Conservation (phyloP, 2,113 vertebrate genomes). For the Erythrolamprus reginae region DNA sequence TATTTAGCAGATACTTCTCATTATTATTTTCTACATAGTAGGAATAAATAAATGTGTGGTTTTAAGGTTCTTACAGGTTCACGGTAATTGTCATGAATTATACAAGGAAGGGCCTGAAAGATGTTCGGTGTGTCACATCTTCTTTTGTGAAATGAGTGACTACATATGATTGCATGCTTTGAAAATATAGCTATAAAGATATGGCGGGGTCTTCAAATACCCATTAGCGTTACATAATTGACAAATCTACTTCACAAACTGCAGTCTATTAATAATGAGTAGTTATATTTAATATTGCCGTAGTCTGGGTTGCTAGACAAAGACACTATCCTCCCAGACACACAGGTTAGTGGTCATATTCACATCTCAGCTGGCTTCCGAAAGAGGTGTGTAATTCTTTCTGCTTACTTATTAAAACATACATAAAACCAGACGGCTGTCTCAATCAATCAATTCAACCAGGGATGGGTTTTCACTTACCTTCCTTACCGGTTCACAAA, state of each 20-base stretch:
- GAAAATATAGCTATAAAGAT: constrained; percentile 21
- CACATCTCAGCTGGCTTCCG: neutral
- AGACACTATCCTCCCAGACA: neutral
- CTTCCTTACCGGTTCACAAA: no score
- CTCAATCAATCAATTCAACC: neutral
- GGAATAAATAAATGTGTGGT: constrained; percentile 1
- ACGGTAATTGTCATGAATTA: constrained; percentile 9
- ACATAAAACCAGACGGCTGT: neutral
- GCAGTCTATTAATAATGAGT: neutral
- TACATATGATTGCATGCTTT: neutral
- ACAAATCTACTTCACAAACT: constrained; percentile 9
- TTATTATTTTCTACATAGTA: neutral
- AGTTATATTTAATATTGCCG: neutral
- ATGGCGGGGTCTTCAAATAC: constrained; percentile 4
- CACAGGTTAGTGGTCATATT: neutral
- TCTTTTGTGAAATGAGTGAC: neutral
- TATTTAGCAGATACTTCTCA: neutral
- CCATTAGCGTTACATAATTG: constrained; percentile 22
- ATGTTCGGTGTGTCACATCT: neutral
- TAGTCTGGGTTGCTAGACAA: neutral
- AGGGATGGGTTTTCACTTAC: no score
- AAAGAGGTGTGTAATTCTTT: neutral
- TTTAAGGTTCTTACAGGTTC: neutral
- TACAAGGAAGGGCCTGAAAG: constrained; percentile 5
- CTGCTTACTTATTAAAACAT: neutral